phyloP scores from a whole-genome alignment of 2,113 vertebrate genomes.

The Triplophysa siluroides region DNA sequence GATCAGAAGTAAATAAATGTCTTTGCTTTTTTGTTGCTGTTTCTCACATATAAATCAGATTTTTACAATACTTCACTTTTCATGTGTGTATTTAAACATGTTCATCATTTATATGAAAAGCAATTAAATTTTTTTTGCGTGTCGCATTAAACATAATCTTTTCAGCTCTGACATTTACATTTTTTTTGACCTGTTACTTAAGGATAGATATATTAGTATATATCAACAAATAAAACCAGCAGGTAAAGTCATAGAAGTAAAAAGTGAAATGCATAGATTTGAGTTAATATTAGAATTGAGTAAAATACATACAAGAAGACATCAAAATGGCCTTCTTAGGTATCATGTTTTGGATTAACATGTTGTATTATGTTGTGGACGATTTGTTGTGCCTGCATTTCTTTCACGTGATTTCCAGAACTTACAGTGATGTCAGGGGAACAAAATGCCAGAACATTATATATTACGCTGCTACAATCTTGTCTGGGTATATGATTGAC shows the following conservation, averaged over 20 bases:
- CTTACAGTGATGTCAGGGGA: conserved; percentile 23
- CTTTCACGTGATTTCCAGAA: conserved; percentile 30
- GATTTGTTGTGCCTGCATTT: neutral
- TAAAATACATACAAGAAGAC: neutral
- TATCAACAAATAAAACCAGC: neutral
- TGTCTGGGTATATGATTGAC: conserved; percentile 31
- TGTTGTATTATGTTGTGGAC: too few relatives aligned
- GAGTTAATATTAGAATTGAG: too few relatives aligned
- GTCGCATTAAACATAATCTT: too few relatives aligned
- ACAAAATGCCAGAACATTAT: conserved; percentile 11
- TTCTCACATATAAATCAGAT: neutral
- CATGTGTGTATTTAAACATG: neutral
- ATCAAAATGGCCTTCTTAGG: neutral
- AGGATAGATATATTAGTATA: neutral
- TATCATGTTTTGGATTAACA: neutral
- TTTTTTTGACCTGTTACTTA: too few relatives aligned
- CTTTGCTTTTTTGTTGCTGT: neutral
- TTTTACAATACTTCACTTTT: neutral
- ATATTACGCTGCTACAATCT: neutral
- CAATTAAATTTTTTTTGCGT: too few relatives aligned
- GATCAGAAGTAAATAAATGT: neutral
- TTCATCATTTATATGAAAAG: neutral
- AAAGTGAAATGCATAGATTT: too few relatives aligned
- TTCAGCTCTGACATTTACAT: too few relatives aligned
- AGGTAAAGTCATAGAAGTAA: neutral